phyloP scores from a whole-genome alignment of 2,797 vertebrate genomes.

The Cuculus canorus region DNA sequence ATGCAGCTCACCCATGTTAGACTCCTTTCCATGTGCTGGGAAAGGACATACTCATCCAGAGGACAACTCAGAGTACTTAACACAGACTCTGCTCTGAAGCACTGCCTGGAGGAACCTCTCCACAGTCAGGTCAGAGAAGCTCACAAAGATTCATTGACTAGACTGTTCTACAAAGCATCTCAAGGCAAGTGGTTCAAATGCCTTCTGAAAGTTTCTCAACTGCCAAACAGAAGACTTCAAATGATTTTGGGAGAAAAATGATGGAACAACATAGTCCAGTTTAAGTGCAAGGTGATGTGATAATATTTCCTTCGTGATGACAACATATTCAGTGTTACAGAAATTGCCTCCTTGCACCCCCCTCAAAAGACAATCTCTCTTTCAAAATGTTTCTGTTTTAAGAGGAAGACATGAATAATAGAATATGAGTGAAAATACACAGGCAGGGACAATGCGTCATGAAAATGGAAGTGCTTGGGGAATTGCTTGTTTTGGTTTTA shows the following conservation, averaged over 20 bases:
- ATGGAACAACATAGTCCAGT: neutral
- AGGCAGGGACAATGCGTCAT: neutral
- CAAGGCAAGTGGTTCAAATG: accelerated
- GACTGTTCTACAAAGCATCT: neutral
- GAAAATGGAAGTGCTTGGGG: neutral
- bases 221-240: neutral
- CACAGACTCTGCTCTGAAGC: neutral
- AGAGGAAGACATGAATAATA: neutral
- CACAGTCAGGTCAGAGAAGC: neutral
- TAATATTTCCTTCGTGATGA: neutral
- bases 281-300: neutral
- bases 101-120: neutral
- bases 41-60: neutral
- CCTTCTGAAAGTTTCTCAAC: neutral
- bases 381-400: neutral
- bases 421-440: neutral
- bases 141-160: neutral
- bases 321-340: neutral
- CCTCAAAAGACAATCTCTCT: neutral
- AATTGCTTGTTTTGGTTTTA: neutral
- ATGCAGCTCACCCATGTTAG: neutral
- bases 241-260: neutral
- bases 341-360: neutral
- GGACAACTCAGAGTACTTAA: neutral
- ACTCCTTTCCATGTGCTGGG: neutral